phyloP scores from a whole-genome alignment of 2,113 vertebrate species.

The Aldabrachelys gigantea region DNA sequence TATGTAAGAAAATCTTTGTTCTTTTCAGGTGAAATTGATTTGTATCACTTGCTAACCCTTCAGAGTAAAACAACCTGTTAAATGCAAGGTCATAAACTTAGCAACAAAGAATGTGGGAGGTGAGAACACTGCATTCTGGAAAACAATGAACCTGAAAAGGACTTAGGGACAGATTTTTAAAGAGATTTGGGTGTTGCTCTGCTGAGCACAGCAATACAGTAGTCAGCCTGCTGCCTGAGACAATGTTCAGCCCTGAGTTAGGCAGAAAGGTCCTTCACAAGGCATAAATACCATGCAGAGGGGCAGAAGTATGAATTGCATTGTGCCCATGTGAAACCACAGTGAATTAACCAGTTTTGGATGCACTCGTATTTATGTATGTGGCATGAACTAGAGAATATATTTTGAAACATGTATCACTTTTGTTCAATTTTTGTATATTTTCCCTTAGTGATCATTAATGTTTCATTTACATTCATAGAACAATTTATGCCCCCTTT shows the following conservation, averaged over 20 bases:
- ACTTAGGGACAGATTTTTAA: neutral
- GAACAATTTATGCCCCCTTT: neutral
- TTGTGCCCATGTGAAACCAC: neutral
- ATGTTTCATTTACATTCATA: neutral
- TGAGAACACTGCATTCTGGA: neutral
- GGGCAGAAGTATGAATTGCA: neutral
- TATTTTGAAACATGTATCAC: neutral
- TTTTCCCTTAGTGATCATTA: neutral
- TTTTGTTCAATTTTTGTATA: neutral
- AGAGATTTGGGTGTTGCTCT: neutral
- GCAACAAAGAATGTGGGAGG: neutral
- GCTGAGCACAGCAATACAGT: neutral
- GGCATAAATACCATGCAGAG: neutral
- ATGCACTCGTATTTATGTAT: neutral
- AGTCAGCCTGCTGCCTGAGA: neutral
- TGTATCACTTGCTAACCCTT: too few species aligned
- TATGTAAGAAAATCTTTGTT: neutral
- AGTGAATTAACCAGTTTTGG: neutral
- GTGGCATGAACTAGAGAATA: neutral
- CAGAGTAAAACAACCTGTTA: neutral
- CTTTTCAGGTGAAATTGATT: neutral
- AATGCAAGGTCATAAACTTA: neutral
- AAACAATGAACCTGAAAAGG: neutral
- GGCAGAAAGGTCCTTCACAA: neutral
- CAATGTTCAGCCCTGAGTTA: neutral